Evolutionary conservation across 2,888 invertebrate species (phyloP).

Genomic region (Drosophila anceps): DNA sequence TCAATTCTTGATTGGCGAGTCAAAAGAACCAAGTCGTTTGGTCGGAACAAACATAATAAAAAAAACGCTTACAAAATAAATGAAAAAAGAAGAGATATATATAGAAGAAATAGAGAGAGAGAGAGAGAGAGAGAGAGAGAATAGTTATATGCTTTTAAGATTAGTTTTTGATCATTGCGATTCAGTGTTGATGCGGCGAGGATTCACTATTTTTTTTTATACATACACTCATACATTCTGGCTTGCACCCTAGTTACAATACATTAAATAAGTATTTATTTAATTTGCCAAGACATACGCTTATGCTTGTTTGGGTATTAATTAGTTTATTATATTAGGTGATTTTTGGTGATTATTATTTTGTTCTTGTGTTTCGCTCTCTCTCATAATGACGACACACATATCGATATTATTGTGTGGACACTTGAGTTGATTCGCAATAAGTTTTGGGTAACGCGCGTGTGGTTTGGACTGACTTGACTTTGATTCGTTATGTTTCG

Average conservation of each 20-base stretch:
- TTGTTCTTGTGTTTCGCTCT: constrained; percentile 31
- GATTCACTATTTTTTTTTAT: constrained; percentile 48
- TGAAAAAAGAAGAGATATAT: constrained; percentile 63
- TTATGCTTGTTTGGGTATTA: constrained; percentile 13
- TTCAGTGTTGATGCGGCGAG: constrained; percentile 60
- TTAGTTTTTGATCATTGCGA: constrained; percentile 63
- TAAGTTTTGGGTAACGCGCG: constrained; percentile 51
- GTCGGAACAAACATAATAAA: constrained; percentile 72
- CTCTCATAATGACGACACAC: constrained; percentile 39
- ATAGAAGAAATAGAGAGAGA: constrained; percentile 76
- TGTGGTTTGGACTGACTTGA: constrained; percentile 60
- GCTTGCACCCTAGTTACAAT: constrained; percentile 49
- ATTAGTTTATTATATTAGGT: constrained; percentile 21
- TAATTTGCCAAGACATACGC: constrained; percentile 8
- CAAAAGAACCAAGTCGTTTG: constrained; percentile 52
- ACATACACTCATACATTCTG: constrained; percentile 50
- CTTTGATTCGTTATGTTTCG: constrained; percentile 46
- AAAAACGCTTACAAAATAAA: constrained; percentile 70
- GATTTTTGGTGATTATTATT: constrained; percentile 1
- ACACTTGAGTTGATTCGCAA: constrained; percentile 51
- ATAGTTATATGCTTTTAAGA: constrained; percentile 74
- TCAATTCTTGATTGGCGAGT: constrained; percentile 52
- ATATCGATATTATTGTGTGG: constrained; percentile 25
- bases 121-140: constrained; percentile 74
- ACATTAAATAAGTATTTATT: background rate